phyloP scores from a whole-genome alignment of 2,797 vertebrate genomes.

The Hafferia zeledoni region DNA sequence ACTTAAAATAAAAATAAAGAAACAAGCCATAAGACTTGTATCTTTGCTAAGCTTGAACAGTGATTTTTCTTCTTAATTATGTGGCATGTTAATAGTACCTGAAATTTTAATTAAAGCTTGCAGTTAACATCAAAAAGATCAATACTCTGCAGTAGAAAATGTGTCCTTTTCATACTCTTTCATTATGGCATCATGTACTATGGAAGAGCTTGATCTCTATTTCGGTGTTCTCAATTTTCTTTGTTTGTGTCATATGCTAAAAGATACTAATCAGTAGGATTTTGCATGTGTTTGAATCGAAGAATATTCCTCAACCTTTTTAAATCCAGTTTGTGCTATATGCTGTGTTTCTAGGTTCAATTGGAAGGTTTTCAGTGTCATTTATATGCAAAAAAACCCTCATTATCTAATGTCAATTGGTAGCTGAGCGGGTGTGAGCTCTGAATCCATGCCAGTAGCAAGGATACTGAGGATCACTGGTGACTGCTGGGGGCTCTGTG shows the following conservation, averaged over 20 bases:
- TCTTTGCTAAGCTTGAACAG: background rate
- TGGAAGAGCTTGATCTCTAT: background rate
- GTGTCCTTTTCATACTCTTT: background rate
- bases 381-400: background rate
- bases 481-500: background rate
- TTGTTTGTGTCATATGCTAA: background rate
- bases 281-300: background rate
- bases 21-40: background rate
- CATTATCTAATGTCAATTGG: background rate
- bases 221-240: background rate
- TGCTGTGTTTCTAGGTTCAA: background rate
- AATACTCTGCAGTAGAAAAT: background rate
- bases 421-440: background rate
- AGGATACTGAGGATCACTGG: background rate
- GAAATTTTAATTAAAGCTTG: conserved; percentile 20
- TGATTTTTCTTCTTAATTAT: background rate
- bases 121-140: background rate
- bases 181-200: background rate
- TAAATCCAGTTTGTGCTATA: background rate
- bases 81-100: background rate
- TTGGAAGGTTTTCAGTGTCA: background rate
- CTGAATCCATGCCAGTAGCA: accelerated
- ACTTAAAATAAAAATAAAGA: background rate
- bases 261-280: background rate
- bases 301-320: background rate